phyloP scores from a whole-genome alignment of 2,888 invertebrate genomes.

The Eristalis arbustorum region DNA sequence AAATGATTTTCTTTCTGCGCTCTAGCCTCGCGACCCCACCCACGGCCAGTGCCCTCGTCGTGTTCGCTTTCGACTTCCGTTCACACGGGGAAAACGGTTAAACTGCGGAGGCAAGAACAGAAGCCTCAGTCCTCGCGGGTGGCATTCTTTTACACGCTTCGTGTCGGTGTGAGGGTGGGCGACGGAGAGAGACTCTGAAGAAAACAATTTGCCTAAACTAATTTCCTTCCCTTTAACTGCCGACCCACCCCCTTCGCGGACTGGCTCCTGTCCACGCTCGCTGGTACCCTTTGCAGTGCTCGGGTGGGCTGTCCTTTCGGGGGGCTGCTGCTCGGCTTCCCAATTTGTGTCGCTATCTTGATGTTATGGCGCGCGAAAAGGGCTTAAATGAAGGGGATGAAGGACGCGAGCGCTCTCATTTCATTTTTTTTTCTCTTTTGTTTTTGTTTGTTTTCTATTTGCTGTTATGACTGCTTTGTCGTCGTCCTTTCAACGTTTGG shows the following conservation, averaged over 20 bases:
- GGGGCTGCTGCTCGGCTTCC: constrained; percentile 4
- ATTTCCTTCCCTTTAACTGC: constrained; percentile 75
- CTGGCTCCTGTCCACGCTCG: not conserved
- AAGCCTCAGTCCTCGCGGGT: not conserved
- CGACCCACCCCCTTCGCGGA: constrained; percentile 1
- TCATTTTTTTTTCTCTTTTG: not conserved
- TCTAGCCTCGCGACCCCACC: not conserved
- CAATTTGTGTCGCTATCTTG: constrained; percentile 52
- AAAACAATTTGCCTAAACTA: constrained; percentile 79
- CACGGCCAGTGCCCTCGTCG: not conserved
- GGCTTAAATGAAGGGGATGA: constrained; percentile 22
- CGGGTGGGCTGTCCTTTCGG: not conserved
- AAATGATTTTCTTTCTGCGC: constrained; percentile 34
- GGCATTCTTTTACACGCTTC: constrained; percentile 50
- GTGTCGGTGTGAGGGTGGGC: constrained; percentile 7
- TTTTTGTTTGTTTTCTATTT: constrained; percentile 28
- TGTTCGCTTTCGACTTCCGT: constrained; percentile 64
- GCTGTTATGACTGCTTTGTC: constrained; percentile 44
- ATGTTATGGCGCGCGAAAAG: constrained; percentile 56
- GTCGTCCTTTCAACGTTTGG: constrained; percentile 1
- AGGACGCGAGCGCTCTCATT: constrained; percentile 18
- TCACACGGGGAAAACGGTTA: constrained; percentile 56
- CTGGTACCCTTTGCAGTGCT: not conserved
- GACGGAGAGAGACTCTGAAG: constrained; percentile 31
- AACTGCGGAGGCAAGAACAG: constrained; percentile 16